These are phyloP conservation scores for Ia io DNA, from an alignment of 2,113 vertebrate species.

Conservation along the genomic window DNA sequence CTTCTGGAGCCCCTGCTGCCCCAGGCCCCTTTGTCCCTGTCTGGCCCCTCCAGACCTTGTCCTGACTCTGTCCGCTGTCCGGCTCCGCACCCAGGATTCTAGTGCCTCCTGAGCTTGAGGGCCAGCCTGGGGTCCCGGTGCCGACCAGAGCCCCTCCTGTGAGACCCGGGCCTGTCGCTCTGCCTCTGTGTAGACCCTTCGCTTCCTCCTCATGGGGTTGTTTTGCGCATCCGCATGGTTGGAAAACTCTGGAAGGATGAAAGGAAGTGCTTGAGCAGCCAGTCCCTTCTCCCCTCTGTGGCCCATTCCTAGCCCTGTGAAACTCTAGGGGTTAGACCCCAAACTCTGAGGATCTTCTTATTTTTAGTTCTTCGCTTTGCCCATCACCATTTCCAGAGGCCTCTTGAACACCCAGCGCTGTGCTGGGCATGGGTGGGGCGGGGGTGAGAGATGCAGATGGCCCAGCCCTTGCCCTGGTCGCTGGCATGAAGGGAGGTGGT, in stretches of 20 bases:
- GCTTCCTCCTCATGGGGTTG: neutral
- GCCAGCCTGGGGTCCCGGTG: neutral
- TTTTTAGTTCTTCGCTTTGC: neutral
- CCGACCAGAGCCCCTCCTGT: neutral
- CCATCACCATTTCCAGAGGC: neutral
- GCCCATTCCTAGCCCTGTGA: neutral
- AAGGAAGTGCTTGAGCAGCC: neutral
- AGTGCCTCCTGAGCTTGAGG: neutral
- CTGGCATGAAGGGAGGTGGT: neutral
- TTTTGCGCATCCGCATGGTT: neutral
- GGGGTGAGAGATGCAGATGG: neutral
- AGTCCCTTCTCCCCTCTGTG: too few relatives aligned
- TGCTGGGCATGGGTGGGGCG: rapidly evolving
- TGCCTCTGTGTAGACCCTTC: neutral
- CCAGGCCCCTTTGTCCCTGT: neutral
- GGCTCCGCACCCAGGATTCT: neutral
- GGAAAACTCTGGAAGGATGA: neutral
- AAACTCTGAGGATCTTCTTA: neutral
- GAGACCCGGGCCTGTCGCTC: neutral
- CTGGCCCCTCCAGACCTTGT: neutral
- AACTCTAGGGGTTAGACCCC: rapidly evolving
- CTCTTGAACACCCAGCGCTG: neutral
- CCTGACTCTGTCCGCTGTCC: rapidly evolving
- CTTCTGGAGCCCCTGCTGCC: neutral
- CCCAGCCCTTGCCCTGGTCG: neutral